Percentiles rank a stretch among this genome's conserved stretches.
Conservation (phyloP, 92 coral and sea anemone species). For the Desmophyllum pertusum region DNA sequence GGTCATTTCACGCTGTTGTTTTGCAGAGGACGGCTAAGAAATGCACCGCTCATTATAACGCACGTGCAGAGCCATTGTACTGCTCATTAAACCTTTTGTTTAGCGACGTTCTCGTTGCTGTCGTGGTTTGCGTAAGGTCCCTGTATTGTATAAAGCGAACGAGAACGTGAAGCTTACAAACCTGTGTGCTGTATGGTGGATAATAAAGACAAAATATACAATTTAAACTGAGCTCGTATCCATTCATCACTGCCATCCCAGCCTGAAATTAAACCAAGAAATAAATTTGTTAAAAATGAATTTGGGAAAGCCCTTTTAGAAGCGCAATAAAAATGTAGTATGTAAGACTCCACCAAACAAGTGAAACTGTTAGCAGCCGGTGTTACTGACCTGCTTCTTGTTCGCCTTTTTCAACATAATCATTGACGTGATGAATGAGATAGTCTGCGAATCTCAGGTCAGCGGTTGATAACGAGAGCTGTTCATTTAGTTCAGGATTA, state of each 20-base stretch:
- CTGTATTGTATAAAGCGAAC: neutral
- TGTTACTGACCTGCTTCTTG: slow-evolving; percentile 79
- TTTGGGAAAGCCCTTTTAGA: no score
- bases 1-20: no score
- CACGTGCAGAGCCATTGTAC: no score
- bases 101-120: no score
- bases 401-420: slow-evolving; percentile 59
- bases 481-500: slow-evolving; percentile 62
- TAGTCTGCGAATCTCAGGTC: slow-evolving; percentile 85
- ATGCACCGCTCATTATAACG: no score
- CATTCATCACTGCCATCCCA: slow-evolving; percentile 97
- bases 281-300: no score
- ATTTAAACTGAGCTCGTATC: slow-evolving; percentile 81
- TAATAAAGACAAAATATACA: slow-evolving; percentile 72
- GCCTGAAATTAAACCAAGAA: slow-evolving; percentile 38
- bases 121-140: no score
- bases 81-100: no score
- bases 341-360: no score
- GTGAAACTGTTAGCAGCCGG: no score
- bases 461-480: slow-evolving; percentile 74
- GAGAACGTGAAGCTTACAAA: slow-evolving; percentile 7
- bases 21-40: no score
- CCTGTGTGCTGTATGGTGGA: slow-evolving; percentile 83
- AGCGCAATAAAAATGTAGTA: no score
- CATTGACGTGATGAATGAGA: slow-evolving; percentile 72